A percentile compares a stretch with the other conserved stretches of the same genome.
Conservation (phyloP, 2,888 invertebrate genomes). For the Seira ritae region DNA sequence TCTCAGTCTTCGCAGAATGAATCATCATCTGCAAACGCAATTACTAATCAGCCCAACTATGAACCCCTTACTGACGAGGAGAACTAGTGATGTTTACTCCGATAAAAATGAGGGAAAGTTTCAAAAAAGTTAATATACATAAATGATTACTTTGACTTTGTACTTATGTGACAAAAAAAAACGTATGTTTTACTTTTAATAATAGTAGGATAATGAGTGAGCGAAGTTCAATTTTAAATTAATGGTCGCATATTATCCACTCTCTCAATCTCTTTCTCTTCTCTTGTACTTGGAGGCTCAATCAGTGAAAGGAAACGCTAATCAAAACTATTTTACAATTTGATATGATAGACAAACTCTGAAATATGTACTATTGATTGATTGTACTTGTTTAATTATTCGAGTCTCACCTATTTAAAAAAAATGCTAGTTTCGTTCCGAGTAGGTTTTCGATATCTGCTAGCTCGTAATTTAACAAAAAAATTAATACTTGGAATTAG, state of each 20-base stretch:
- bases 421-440: not conserved
- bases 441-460: not conserved
- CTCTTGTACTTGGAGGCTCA: not conserved
- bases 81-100: constrained; percentile 35
- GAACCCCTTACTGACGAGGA: constrained; percentile 70
- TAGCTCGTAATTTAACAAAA: too few species aligned
- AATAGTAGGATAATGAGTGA: not conserved
- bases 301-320: constrained; percentile 8
- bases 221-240: not conserved
- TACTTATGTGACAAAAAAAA: constrained; percentile 8
- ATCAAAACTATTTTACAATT: constrained; percentile 4
- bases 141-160: constrained; percentile 2
- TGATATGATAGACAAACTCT: not conserved
- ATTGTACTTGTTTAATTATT: not conserved
- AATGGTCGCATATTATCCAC: not conserved
- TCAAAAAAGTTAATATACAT: not conserved
- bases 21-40: constrained; percentile 40
- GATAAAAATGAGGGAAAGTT: not conserved
- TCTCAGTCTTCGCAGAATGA: constrained; percentile 39
- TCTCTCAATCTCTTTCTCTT: not conserved
- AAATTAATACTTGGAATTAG: too few species aligned
- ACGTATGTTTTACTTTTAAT: not conserved
- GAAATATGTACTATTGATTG: not conserved
- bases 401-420: not conserved
- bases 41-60: constrained; percentile 67